These are phyloP conservation scores for Oreochromis niloticus DNA, from an alignment of 2,113 vertebrate species.

Conservation along the genomic window DNA sequence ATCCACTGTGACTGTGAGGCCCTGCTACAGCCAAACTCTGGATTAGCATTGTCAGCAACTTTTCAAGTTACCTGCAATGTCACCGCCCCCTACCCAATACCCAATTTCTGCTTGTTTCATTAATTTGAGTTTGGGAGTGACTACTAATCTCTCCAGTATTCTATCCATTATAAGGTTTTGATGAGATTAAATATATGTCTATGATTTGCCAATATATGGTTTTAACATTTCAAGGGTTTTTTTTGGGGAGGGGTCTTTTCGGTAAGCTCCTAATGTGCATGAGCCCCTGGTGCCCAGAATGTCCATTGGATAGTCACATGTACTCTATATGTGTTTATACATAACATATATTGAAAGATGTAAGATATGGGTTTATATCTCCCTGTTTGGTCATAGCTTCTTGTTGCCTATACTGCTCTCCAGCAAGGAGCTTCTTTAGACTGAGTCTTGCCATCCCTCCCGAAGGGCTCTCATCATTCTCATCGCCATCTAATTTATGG, in stretches of 20 bases:
- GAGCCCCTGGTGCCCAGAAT: not conserved
- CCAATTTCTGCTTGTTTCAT: not conserved
- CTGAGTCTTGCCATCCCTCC: constrained; percentile 43
- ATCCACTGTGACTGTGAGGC: not conserved
- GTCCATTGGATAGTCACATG: not conserved
- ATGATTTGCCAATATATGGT: not conserved
- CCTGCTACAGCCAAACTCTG: not conserved
- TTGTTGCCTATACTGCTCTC: not conserved
- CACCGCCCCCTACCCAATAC: not conserved
- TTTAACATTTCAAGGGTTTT: not conserved
- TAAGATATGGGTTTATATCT: not conserved
- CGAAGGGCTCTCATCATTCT: constrained; percentile 77
- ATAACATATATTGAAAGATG: not conserved
- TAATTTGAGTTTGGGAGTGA: no score
- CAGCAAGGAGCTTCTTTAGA: constrained; percentile 55
- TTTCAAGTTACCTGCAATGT: not conserved
- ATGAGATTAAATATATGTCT: not conserved
- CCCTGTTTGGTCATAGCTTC: not conserved
- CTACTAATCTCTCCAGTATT: no score
- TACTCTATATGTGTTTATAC: not conserved
- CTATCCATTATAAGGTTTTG: not conserved
- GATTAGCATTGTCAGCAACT: not conserved
- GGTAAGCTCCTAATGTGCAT: not conserved
- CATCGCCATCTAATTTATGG: constrained; percentile 70
- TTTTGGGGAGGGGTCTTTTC: not conserved